Evolutionary conservation across 2,113 vertebrate species (phyloP), one percentile per base, ranked within the genome.

Genomic region (Aramus guarauna): DNA sequence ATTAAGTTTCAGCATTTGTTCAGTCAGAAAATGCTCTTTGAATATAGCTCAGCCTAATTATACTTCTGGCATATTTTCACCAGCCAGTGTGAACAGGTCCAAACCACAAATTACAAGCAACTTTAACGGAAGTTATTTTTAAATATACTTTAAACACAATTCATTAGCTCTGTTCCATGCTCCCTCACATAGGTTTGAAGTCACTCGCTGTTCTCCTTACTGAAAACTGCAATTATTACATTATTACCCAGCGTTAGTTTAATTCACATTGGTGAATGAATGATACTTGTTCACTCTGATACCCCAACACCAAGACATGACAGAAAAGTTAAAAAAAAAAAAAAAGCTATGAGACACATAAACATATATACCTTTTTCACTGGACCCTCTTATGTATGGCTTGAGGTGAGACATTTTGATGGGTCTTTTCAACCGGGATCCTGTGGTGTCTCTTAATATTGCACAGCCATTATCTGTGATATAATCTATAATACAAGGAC

Each of bases 381-480:
- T 58, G 37, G 94, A 90, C 30, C 80, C 90, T 96, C 98, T 98
- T 72, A 97, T 8, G 5, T 98, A 98, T 11, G 97, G 98, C 87
- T 97, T 98, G 15, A 98, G 97, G 53, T 98, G 98, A 74, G 98
- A 97, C 95, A 98, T 97, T 95, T 98, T 98, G 95, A 98, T 98
- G 37, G 98, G 97, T 66, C 98, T 97, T 93, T 98, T 98, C 47
- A 98, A 52, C 59, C 95, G 95, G 34, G 92, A 78, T 53, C 98
- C 98, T 30, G 97, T 96, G 43, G 64, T 86, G 92, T 98, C 97
- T 94, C 98, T 97, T 84, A 98, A 93, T 88, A 98, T 93, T 85
- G 98, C 98, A 93, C 96, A 97, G 30, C 97, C 98, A 50, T 92
- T 97, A 48, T 98, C 98, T 55, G 98, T 98, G 53, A 98, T 97